Conservation (phyloP, 2,888 invertebrate species). For the Drosophila fungiperda region DNA sequence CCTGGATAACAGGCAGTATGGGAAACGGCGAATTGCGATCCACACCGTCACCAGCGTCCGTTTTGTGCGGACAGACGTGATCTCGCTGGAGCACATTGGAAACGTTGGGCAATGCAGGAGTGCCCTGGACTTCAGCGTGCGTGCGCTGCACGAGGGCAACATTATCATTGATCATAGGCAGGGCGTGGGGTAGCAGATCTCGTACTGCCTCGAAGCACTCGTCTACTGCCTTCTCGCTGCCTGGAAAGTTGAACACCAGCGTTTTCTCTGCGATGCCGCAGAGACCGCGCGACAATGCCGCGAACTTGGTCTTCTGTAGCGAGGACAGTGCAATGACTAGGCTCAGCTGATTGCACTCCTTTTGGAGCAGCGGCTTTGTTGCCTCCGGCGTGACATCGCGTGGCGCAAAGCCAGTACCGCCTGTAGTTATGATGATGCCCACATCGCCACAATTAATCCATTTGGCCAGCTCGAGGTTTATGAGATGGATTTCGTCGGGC, state of each 20-base stretch:
- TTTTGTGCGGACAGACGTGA: conserved; percentile 86
- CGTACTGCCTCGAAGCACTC: conserved; percentile 93
- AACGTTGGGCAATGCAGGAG: not conserved
- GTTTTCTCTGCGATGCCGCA: conserved; percentile 92
- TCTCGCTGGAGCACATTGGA: conserved; percentile 11
- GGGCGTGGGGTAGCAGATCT: conserved; percentile 91
- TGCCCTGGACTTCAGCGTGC: conserved; percentile 87
- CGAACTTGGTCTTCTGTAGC: conserved; percentile 94
- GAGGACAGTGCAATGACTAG: conserved; percentile 90
- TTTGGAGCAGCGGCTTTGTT: conserved; percentile 90
- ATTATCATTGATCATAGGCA: conserved; percentile 90
- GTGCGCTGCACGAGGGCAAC: conserved; percentile 86
- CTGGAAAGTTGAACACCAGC: conserved; percentile 97
- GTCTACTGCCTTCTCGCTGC: conserved; percentile 93
- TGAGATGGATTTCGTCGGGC: conserved; percentile 90
- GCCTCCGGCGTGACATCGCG: conserved; percentile 99
- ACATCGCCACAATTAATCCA: conserved; percentile 82
- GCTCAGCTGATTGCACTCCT: conserved; percentile 92
- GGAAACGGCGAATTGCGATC: conserved; percentile 91
- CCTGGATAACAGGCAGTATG: conserved; percentile 91
- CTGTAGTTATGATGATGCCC: conserved; percentile 91
- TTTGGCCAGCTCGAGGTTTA: conserved; percentile 85
- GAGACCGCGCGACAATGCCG: conserved; percentile 93
- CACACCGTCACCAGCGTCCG: conserved; percentile 65
- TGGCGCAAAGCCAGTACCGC: conserved; percentile 97